These are phyloP conservation scores for Acronicta aceris DNA, from an alignment of 2,888 invertebrate species.

Conservation along the genomic window DNA sequence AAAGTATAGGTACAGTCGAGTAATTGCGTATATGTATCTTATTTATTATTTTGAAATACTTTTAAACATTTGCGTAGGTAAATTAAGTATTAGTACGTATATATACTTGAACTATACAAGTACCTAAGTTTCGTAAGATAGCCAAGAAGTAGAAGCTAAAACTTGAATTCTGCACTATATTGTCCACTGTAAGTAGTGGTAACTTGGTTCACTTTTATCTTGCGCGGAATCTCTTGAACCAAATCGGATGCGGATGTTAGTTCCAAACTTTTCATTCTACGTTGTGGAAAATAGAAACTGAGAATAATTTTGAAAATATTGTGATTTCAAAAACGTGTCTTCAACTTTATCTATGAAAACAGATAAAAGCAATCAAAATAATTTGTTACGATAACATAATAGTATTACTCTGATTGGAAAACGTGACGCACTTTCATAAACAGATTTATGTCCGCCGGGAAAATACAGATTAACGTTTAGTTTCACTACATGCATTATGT, in stretches of 20 bases:
- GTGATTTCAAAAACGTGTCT: not conserved
- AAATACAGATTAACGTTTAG: slow-evolving; percentile 8
- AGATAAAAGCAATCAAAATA: slow-evolving; percentile 5
- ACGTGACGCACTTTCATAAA: slow-evolving; percentile 26
- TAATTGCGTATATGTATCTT: too few species aligned
- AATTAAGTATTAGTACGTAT: too few species aligned
- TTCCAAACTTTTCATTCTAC: slow-evolving; percentile 23
- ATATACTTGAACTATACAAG: not conserved
- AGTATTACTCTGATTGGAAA: slow-evolving; percentile 15
- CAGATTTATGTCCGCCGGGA: slow-evolving; percentile 3
- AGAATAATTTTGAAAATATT: not conserved
- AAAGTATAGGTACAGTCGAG: too few species aligned
- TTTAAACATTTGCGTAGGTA: too few species aligned
- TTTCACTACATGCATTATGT: slow-evolving; percentile 1
- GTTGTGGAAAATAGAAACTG: slow-evolving; percentile 3
- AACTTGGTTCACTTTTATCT: slow-evolving; percentile 48
- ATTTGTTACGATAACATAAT: slow-evolving; percentile 21
- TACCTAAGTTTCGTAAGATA: slow-evolving; percentile 26
- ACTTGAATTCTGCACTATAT: slow-evolving; percentile 29
- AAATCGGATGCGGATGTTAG: slow-evolving; percentile 22
- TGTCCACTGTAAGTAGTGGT: too few species aligned
- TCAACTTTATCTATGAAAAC: slow-evolving; percentile 25
- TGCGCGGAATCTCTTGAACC: slow-evolving; percentile 35
- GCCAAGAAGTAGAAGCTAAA: slow-evolving; percentile 9
- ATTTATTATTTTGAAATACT: too few species aligned